Conservation (phyloP, 2,797 vertebrate species). For the Poeciliopsis gracilis region DNA sequence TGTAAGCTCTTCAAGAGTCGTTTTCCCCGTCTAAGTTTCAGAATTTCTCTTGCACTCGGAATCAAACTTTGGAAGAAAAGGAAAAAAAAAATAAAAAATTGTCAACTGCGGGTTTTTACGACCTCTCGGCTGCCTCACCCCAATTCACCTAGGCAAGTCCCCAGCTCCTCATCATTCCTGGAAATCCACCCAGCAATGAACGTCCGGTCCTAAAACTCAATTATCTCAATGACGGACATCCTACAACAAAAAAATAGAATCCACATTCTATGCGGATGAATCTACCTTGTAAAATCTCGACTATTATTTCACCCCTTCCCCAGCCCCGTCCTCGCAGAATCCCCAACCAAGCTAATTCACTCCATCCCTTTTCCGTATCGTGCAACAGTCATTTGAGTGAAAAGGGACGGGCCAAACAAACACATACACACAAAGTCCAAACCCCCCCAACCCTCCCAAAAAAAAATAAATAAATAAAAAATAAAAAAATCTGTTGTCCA, state of each 20-base stretch:
- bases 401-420: constrained; percentile 71
- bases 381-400: constrained; percentile 65
- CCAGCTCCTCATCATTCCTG: constrained; percentile 1
- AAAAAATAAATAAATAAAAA: constrained; percentile 33
- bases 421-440: constrained; percentile 50
- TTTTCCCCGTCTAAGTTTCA: neutral
- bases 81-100: too few relatives aligned
- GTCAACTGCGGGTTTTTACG: neutral
- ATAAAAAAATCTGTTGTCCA: constrained; percentile 73
- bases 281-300: constrained; percentile 45
- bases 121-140: neutral
- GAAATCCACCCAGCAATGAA: constrained; percentile 10
- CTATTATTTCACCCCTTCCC: constrained; percentile 33
- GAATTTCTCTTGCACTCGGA: neutral
- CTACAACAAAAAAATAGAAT: constrained; percentile 14
- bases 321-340: constrained; percentile 29
- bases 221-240: constrained; percentile 2
- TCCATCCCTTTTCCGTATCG: constrained; percentile 64
- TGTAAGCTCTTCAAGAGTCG: neutral
- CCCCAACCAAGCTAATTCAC: constrained; percentile 59
- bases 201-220: neutral
- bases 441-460: constrained; percentile 8
- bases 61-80: too few relatives aligned
- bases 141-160: neutral
- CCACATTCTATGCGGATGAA: constrained; percentile 29